Conservation (phyloP, 2,888 invertebrate genomes). For the Epirrhoe tristata region DNA sequence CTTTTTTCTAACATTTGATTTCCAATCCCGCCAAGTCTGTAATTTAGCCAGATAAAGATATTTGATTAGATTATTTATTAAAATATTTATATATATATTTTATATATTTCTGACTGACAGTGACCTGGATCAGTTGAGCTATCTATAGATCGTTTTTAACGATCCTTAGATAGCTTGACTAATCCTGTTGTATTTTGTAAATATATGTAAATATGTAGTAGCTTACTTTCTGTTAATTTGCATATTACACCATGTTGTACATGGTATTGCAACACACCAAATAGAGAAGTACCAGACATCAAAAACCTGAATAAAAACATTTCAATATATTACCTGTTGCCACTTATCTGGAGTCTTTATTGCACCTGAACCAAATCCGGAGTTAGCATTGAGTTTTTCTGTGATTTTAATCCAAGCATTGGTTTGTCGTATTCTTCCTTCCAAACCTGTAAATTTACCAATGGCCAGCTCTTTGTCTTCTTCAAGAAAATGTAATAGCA, state of each 20-base stretch:
- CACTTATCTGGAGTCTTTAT: slow-evolving; percentile 73
- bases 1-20: slow-evolving; percentile 71
- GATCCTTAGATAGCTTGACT: too few relatives aligned
- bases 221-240: too few relatives aligned
- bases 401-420: slow-evolving; percentile 71
- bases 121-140: too few relatives aligned
- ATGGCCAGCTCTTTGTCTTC: slow-evolving; percentile 68
- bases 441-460: slow-evolving; percentile 65
- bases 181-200: too few relatives aligned
- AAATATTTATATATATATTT: too few relatives aligned
- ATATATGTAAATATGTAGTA: too few relatives aligned
- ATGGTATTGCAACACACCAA: too few relatives aligned
- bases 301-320: background rate
- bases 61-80: too few relatives aligned
- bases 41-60: slow-evolving; percentile 11
- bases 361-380: slow-evolving; percentile 68
- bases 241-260: too few relatives aligned
- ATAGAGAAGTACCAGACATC: too few relatives aligned
- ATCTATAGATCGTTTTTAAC: too few relatives aligned
- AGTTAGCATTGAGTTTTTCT: slow-evolving; percentile 68
- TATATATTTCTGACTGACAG: too few relatives aligned
- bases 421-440: slow-evolving; percentile 65
- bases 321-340: slow-evolving; percentile 60
- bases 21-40: slow-evolving; percentile 72
- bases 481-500: slow-evolving; percentile 67